These are phyloP conservation scores for Drosophila mulleri DNA, from an alignment of 2,888 invertebrate species.

Conservation along the genomic window DNA sequence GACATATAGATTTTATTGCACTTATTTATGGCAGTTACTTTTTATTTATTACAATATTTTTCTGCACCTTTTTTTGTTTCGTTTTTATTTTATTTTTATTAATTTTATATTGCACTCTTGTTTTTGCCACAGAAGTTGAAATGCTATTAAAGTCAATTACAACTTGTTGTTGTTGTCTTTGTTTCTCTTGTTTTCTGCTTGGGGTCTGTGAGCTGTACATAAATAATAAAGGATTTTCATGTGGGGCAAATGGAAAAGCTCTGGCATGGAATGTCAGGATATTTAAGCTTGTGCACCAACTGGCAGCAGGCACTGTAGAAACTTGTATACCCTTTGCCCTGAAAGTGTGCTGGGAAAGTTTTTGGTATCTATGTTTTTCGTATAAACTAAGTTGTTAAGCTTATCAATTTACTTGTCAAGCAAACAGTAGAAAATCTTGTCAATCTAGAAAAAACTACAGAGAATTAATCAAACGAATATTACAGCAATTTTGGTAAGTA, in stretches of 20 bases:
- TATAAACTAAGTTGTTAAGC: too few species aligned
- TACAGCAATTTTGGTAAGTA: too few species aligned
- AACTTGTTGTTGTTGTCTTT: conserved; percentile 40
- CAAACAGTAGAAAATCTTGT: too few species aligned
- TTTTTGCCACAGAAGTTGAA: conserved; percentile 45
- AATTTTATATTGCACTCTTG: background rate
- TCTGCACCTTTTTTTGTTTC: background rate
- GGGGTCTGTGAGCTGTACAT: conserved; percentile 22
- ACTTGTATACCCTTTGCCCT: background rate
- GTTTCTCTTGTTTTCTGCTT: background rate
- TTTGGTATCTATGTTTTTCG: too few species aligned
- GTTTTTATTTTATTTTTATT: background rate
- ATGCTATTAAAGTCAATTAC: conserved; percentile 74
- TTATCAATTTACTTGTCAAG: too few species aligned
- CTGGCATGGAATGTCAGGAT: conserved; percentile 42
- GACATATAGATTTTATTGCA: conserved; percentile 48
- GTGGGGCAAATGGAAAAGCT: conserved; percentile 54
- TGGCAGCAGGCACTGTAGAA: conserved; percentile 5
- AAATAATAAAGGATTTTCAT: conserved; percentile 67
- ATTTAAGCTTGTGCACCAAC: conserved; percentile 52
- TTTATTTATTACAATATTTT: conserved; percentile 58
- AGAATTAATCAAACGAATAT: too few species aligned
- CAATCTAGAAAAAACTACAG: too few species aligned
- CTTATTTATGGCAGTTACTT: conserved; percentile 61
- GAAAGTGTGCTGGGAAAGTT: too few species aligned